Evolutionary conservation across 1,140 invertebrate genomes (phyloP).

Genomic region (Epicauta chinensis): DNA sequence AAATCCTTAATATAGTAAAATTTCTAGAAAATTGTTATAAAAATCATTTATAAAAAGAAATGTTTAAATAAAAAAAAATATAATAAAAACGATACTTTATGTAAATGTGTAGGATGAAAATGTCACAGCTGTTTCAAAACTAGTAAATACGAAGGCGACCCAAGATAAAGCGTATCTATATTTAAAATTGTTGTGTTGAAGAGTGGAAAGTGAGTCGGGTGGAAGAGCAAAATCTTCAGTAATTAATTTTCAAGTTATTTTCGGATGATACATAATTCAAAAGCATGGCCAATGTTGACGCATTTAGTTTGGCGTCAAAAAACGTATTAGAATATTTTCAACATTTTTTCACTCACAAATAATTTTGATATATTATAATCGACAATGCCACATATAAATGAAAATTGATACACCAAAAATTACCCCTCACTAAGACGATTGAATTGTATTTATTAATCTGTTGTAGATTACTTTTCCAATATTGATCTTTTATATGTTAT

Average conservation of each 20-base stretch:
- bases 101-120: not conserved
- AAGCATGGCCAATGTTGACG: slow-evolving; percentile 29
- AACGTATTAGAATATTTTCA: too few species aligned
- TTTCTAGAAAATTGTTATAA: slow-evolving; percentile 14
- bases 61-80: too few species aligned
- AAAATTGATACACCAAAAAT: too few species aligned
- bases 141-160: slow-evolving; percentile 19
- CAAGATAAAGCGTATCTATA: slow-evolving; percentile 28
- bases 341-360: not conserved
- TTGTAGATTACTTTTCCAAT: slow-evolving; percentile 9
- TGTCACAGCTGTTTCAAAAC: slow-evolving; percentile 16
- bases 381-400: too few species aligned
- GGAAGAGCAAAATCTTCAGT: slow-evolving; percentile 22
- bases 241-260: slow-evolving; percentile 34
- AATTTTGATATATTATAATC: too few species aligned
- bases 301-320: slow-evolving; percentile 3
- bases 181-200: slow-evolving; percentile 29
- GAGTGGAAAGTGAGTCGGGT: slow-evolving; percentile 16
- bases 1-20: slow-evolving; percentile 8
- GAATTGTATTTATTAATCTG: not conserved
- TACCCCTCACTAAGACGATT: not conserved
- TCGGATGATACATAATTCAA: slow-evolving; percentile 19
- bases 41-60: too few species aligned
- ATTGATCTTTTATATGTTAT: slow-evolving; percentile 19
- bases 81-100: too few species aligned